These are phyloP conservation scores for Trissolcus brochymenae DNA, from an alignment of 2,888 invertebrate species.

Conservation along the genomic window DNA sequence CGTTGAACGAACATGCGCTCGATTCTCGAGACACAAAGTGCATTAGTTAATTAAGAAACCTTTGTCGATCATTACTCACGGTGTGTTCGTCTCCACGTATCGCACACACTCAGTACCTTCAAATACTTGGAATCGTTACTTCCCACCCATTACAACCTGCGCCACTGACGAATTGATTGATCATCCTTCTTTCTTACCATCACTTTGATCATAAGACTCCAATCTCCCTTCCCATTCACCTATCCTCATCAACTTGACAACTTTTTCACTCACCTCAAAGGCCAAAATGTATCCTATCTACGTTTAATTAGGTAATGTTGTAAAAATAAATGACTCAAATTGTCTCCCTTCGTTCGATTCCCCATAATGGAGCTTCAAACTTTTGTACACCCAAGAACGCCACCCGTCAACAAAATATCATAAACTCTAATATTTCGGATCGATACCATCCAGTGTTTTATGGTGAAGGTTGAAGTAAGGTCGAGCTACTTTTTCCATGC, in stretches of 20 bases:
- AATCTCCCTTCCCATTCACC: neutral
- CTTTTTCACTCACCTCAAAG: conserved; percentile 1
- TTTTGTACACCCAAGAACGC: conserved; percentile 43
- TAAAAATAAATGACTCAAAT: conserved; percentile 24
- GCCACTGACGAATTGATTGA: conserved; percentile 30
- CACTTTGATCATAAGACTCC: conserved; percentile 16
- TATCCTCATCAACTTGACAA: conserved; percentile 1
- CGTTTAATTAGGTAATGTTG: too few relatives aligned
- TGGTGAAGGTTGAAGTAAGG: conserved; percentile 68
- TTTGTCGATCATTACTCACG: conserved; percentile 51
- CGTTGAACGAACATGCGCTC: conserved; percentile 53
- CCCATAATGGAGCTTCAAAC: conserved; percentile 25
- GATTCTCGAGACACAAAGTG: conserved; percentile 60
- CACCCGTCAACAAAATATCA: conserved; percentile 48
- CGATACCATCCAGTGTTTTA: conserved; percentile 68
- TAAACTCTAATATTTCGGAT: conserved; percentile 65
- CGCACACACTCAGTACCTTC: conserved; percentile 10
- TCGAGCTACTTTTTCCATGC: conserved; percentile 67
- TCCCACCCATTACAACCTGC: conserved; percentile 1
- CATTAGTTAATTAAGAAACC: conserved; percentile 69
- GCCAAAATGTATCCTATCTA: too few relatives aligned
- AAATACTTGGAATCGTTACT: conserved; percentile 39
- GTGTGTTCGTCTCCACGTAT: conserved; percentile 25
- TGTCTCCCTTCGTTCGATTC: conserved; percentile 33
- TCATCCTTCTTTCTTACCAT: conserved; percentile 15